Evolutionary conservation across 1,140 invertebrate genomes (phyloP), one percentile per base, ranked within the genome.

Genomic region (Gryllus bimaculatus): DNA sequence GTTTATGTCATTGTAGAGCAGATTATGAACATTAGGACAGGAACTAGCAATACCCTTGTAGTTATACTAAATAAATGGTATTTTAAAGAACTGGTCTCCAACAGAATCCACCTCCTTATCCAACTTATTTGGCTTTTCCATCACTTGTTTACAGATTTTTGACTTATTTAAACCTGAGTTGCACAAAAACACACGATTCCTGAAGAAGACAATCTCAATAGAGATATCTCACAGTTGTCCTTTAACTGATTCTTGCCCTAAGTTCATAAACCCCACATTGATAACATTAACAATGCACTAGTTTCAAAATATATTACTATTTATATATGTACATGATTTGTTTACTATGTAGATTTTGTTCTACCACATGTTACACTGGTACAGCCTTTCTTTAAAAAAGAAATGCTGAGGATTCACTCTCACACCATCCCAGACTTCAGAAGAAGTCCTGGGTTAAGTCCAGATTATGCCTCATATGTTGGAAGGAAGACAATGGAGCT

Each of bases 401-500:
- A 20, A 73, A 74, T 78, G 13, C 73, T 73, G 48, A n/a, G 47
- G 20, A 78, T 66, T 74, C 78, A 78, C 66, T 78, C 73, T 48
- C 79, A 79, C 79, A 66, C 79, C 12, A 79, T 79, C 75, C 76
- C 75, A 76, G 75, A 76, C 75, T 79, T 79, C n/a, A 48, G 49
- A n/a, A 77, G 79, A 79, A 79, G 79, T 77, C 79, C 75, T 79
- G 13, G 13, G n/a, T 79, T n/a, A 77, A 79, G 78, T 79, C 74
- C 78, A 74, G 73, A 79, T 54, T 48, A 48, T 77, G 76, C 78
- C 78, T 79, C 48, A 74, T 74, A 48, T 74, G 49, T 76, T 79
- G 79, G 79, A 79, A 79, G 79, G 74, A 79, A 79, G 79, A 79
- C 75, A 74, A 77, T 21, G 79, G 79, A 77, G 54, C 79, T 79